Evolutionary conservation across 2,888 invertebrate genomes (phyloP), one percentile per base, ranked within the genome.

Genomic region (Lycia hirtaria): DNA sequence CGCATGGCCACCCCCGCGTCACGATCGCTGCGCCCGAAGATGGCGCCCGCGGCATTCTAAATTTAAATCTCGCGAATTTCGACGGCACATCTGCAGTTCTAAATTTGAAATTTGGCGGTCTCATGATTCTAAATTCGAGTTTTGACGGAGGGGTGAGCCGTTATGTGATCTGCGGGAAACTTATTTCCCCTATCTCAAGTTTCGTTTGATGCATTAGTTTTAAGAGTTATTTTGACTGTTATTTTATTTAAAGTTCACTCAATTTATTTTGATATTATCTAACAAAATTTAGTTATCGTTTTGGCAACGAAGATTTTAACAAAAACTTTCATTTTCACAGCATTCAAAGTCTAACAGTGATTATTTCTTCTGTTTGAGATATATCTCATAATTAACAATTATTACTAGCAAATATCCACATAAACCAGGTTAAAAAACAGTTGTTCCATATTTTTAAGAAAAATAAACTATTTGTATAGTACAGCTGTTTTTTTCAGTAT

Each of bases 1-100:
- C 88, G 91, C 90, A 88, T 86, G 88, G 81, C 75, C 83, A 89
- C 88, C 67, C 83, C 78, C 81, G 78, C 80, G 80, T 68, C 75
- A 78, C 79, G 77, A 80, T 80, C 67, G 72, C 68, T 72, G 66
- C 57, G 58, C 69, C 63, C 68, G 77, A 75, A 58, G 70, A 69
- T 65, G 69, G 61, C 66, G 69, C 70, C 69, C 69, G 73, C 73
- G 73, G 78, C 74, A 67, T 69, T 71, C 62, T 65, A 71, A 81
- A 78, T 81, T 81, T 78, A 80, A 80, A 83, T 77, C 78, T 60
- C 59, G 68, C 67, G 77, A 77, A 75, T 75, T 74, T 71, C 68
- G 61, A 58, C 68, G 71, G 73, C 73, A 77, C 73, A 75, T 52
- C 37, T 45, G 41, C 51, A 35, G 51, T 41, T 56, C 51, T 19